A percentile compares a stretch with the other conserved stretches of the same genome.
phyloP scores from a whole-genome alignment of 2,888 invertebrate species.

The Incurvaria masculella region DNA sequence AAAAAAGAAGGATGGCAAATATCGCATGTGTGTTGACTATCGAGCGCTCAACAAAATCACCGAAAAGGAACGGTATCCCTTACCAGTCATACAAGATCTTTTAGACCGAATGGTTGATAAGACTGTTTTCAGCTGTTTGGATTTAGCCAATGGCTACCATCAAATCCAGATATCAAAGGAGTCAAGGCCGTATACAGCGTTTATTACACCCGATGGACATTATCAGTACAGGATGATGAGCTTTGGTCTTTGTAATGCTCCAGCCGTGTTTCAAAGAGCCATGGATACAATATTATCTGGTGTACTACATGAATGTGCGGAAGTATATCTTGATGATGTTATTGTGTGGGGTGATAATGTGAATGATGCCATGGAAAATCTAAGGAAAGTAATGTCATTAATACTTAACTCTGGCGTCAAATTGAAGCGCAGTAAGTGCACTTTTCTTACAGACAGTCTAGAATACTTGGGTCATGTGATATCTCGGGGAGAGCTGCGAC shows the following conservation, averaged over 20 bases:
- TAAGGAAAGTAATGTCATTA: slow-evolving; percentile 4
- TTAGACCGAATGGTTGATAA: slow-evolving; percentile 8
- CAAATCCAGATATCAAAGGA: slow-evolving; percentile 9
- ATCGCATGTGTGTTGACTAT: slow-evolving; percentile 13
- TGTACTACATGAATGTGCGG: slow-evolving; percentile 9
- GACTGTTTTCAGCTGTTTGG: slow-evolving; percentile 10
- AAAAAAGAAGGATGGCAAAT: slow-evolving; percentile 12
- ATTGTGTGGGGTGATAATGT: slow-evolving; percentile 8
- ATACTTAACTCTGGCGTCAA: slow-evolving; percentile 3
- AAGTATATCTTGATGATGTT: slow-evolving; percentile 13
- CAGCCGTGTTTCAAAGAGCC: slow-evolving; percentile 10
- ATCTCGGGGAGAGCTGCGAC: slow-evolving; percentile 2
- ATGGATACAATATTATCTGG: slow-evolving; percentile 10
- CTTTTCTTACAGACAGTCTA: slow-evolving; percentile 4
- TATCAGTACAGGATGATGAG: slow-evolving; percentile 13
- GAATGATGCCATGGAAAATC: slow-evolving; percentile 3
- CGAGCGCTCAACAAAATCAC: slow-evolving; percentile 12
- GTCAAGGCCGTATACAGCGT: slow-evolving; percentile 4
- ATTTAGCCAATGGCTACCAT: slow-evolving; percentile 13
- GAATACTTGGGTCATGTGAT: slow-evolving; percentile 9
- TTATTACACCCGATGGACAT: slow-evolving; percentile 13
- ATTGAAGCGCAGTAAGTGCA: slow-evolving; percentile 5
- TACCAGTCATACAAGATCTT: slow-evolving; percentile 12
- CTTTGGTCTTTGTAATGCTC: slow-evolving; percentile 11
- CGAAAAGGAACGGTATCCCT: slow-evolving; percentile 11